Base-by-base conservation (phyloP, 2,113 vertebrate genomes). In the Fukomys damarensis region DNA sequence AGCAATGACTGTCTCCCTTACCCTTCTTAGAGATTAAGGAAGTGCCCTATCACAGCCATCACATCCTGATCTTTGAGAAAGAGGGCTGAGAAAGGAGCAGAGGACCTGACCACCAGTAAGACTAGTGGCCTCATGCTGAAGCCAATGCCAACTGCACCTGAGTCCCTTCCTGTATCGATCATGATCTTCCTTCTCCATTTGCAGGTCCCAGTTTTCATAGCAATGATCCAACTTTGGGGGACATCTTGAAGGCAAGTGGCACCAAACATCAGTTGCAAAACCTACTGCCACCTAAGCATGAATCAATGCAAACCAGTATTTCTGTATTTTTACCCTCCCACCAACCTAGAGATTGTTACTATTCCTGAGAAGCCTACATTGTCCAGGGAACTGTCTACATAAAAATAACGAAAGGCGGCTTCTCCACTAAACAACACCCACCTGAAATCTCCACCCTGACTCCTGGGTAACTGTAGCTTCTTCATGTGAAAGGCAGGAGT, bases 241-340 rank as follows among this genome's bases (percentile, higher is more conserved):
- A 49, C n/a, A 83, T 26, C 80, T 83, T 80, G 41, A 90, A 87
- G 74, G 63, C 61, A 89, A 83, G 58, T 11, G 46, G 66, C 72
- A 85, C 66, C 54, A 77, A 79, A 46, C 59, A 66, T 30, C 91
- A 6, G 16, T 77, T 56, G 61, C 85, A 96, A 94, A 93, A 86
- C 61, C 26, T 77, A n/a, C 8, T 22, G 20, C 41, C 66, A 2
- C 32, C 43, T 66, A 81, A 63, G 30, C 28, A 61, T 10, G 12
- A 68, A 52, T 61, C 85, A 54, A 32, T 46, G 43, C 16, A 43
- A 87, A 70, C 24, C 30, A 32, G 56, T 41, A 41, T 46, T 76
- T 88, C 38, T 26, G 1, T 38, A 3, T 65, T 81, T 68, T 88
- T 74, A 85, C 19, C 32, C 10, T n/a, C 41, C 58, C 58, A 17